Base-by-base conservation (phyloP, 2,888 invertebrate species). In the Ceramica pisi region DNA sequence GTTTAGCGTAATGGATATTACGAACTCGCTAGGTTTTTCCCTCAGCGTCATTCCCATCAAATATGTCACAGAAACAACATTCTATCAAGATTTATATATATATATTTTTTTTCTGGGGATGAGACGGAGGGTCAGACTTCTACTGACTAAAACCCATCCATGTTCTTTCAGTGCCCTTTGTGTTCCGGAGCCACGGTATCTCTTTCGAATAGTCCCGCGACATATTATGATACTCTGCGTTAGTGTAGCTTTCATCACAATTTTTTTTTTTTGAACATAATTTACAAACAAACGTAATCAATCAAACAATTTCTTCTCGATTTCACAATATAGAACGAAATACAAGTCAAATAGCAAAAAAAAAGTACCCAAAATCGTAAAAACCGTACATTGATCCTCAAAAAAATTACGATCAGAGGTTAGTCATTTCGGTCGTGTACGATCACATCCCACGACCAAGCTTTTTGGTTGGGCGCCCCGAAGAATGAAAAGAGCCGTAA, bases 401-500 rank as follows among this genome's bases (percentile, higher is more conserved):
- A 50, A 80, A 16, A 63, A 79, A 67, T 74, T 48, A 67, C 57
- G 16, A 41, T 67, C 46, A 38, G 59, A 62, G 59, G 78, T 64
- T 59, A 75, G 56, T 76, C 56, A 79, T 69, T 83, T 75, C 56
- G 35, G 38, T 70, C 50, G 44, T 55, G 66, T 68, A 60, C 65
- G 67, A 73, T 14, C 16, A 14, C 41, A 14, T 5, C 41, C 5
- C 14, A 41, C 41, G 41, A 14, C 41, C 41, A 62, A 79, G 81
- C n/a, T n/a, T n/a, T n/a, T n/a, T n/a, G 83, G 81, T 73, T 60
- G 62, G 46, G 50, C 23, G 56, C 73, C 69, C 57, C 55, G 67
- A 56, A 23, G 50, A 73, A 63, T 66, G 71, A 46, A 74, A 74
- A 62, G 68, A 77, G 70, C 67, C 60, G 61, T 66, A 64, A 73